phyloP scores from a whole-genome alignment of 2,888 invertebrate species.

The Archaeoteleia sp. region DNA sequence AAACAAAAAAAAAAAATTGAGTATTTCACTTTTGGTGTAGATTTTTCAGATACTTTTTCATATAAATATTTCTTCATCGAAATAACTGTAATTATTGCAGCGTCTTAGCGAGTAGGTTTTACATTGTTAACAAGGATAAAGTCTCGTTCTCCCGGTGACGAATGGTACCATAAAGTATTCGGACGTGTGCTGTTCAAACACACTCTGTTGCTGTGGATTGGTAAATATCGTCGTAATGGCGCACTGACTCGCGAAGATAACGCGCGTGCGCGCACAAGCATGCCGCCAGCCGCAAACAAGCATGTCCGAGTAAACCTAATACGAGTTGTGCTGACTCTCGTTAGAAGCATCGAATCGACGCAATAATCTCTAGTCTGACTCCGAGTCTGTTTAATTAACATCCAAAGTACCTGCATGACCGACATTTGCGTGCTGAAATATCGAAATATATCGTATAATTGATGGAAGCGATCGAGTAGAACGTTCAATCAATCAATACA shows the following conservation, averaged over 20 bases:
- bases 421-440: slow-evolving; percentile 32
- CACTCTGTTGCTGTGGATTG: slow-evolving; percentile 28
- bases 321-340: slow-evolving; percentile 35
- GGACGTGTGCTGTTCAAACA: slow-evolving; percentile 34
- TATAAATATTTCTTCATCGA: too few relatives aligned
- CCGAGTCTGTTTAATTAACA: slow-evolving; percentile 40
- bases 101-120: slow-evolving; percentile 25
- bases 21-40: too few relatives aligned
- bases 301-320: slow-evolving; percentile 25
- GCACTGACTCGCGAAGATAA: slow-evolving; percentile 35
- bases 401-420: slow-evolving; percentile 31
- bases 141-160: slow-evolving; percentile 26
- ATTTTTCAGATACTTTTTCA: too few relatives aligned
- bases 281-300: slow-evolving; percentile 32
- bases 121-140: slow-evolving; percentile 33
- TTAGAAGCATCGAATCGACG: slow-evolving; percentile 29
- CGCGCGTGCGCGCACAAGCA: slow-evolving; percentile 39
- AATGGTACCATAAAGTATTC: slow-evolving; percentile 46
- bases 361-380: slow-evolving; percentile 31
- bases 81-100: slow-evolving; percentile 18
- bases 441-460: too few relatives aligned
- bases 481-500: too few relatives aligned
- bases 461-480: not conserved
- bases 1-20: too few relatives aligned
- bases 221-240: slow-evolving; percentile 40